Percentiles rank a stretch among this genome's conserved stretches.
phyloP scores from a whole-genome alignment of 2,797 vertebrate species.

The Anomalospiza imberbis region DNA sequence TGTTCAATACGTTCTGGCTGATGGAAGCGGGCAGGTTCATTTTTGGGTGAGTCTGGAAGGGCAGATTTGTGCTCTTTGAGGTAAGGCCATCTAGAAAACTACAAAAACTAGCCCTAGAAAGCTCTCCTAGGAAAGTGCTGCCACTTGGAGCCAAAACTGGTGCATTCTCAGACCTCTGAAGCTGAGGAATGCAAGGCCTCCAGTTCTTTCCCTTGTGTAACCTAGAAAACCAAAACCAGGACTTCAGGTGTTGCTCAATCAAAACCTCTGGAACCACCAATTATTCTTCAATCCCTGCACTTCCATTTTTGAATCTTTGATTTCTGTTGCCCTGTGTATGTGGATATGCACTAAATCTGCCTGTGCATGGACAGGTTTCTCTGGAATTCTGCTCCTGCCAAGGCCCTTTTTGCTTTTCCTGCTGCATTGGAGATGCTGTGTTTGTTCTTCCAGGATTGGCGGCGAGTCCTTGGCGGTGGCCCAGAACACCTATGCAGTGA shows the following conservation, averaged over 20 bases:
- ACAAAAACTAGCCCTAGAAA: neutral
- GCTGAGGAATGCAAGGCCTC: neutral
- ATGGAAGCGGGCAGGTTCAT: conserved; percentile 92
- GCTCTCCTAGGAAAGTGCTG: neutral
- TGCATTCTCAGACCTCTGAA: neutral
- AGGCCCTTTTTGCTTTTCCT: neutral
- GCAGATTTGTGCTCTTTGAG: neutral
- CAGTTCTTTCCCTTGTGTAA: accelerated
- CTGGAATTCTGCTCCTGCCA: neutral
- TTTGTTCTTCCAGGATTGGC: conserved; percentile 79
- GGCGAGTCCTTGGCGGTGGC: conserved; percentile 96
- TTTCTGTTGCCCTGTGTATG: accelerated
- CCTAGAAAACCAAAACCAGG: neutral
- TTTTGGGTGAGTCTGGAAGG: conserved; percentile 85
- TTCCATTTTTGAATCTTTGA: neutral
- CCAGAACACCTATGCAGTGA: conserved; percentile 96
- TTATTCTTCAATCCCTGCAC: accelerated
- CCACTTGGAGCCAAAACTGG: accelerated
- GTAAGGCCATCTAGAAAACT: neutral
- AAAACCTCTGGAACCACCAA: accelerated
- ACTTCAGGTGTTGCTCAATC: neutral
- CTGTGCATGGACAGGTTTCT: no score
- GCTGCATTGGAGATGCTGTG: accelerated
- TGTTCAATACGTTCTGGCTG: conserved; percentile 86
- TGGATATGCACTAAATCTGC: accelerated